Percentiles rank a stretch among this genome's conserved stretches.
Conservation (phyloP, 2,888 invertebrate species). For the Napeogenes sylphis region DNA sequence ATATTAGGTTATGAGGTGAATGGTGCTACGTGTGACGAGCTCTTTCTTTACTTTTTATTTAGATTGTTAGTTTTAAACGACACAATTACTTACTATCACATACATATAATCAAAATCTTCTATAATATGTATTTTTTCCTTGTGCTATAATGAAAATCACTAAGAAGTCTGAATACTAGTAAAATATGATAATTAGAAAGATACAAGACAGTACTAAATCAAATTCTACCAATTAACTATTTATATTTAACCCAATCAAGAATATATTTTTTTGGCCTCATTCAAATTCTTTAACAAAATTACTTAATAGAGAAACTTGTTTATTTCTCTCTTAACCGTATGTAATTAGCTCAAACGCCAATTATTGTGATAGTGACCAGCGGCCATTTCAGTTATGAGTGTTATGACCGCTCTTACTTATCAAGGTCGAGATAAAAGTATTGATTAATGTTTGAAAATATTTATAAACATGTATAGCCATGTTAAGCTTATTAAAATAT, state of each 20-base stretch:
- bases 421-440: slow-evolving; percentile 26
- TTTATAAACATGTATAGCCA: too few relatives aligned
- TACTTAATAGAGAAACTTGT: slow-evolving; percentile 27
- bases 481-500: too few relatives aligned
- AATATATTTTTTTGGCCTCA: too few relatives aligned
- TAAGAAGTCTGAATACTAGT: too few relatives aligned
- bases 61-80: neutral
- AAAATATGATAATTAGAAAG: too few relatives aligned
- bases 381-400: slow-evolving; percentile 5
- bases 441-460: slow-evolving; percentile 16
- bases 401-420: slow-evolving; percentile 20
- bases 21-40: neutral
- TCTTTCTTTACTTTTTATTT: neutral
- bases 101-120: too few relatives aligned
- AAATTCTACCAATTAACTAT: too few relatives aligned
- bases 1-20: slow-evolving; percentile 11
- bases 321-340: slow-evolving; percentile 21
- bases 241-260: too few relatives aligned
- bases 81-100: too few relatives aligned
- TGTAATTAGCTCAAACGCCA: slow-evolving; percentile 32
- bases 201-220: too few relatives aligned
- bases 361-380: slow-evolving; percentile 14
- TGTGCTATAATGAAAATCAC: too few relatives aligned
- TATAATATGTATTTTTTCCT: too few relatives aligned
- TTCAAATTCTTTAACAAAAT: slow-evolving; percentile 22